Evolutionary conservation across 2,113 vertebrate genomes (phyloP).

Genomic region (Oryzias celebensis): DNA sequence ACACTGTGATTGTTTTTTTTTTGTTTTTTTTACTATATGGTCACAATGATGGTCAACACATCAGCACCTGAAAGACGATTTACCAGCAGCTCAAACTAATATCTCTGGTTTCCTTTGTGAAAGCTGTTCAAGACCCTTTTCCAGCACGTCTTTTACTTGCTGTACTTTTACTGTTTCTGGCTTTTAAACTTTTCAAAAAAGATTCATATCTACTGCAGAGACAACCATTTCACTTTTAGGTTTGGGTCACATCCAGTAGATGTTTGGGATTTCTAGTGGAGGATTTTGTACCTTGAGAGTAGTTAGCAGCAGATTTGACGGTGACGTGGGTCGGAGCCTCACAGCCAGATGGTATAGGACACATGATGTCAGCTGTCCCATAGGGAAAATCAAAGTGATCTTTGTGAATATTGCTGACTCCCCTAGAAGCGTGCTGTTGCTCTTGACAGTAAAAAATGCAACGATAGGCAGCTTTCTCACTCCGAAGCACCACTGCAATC

Average conservation of each 20-base stretch:
- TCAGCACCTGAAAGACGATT: no score
- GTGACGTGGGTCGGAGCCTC: slow-evolving; percentile 26
- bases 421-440: neutral
- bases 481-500: slow-evolving; percentile 38
- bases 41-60: no score
- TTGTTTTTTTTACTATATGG: no score
- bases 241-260: neutral
- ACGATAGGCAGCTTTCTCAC: slow-evolving; percentile 1
- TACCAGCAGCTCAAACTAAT: no score
- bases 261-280: no score
- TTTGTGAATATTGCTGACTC: slow-evolving; percentile 9
- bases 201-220: neutral
- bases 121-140: no score
- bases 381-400: slow-evolving; percentile 76
- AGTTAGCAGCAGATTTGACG: slow-evolving; percentile 2
- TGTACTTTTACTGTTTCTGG: neutral
- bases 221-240: no score
- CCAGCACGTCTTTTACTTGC: no score
- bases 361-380: slow-evolving; percentile 44
- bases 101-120: no score
- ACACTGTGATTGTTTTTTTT: no score
- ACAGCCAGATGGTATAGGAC: slow-evolving; percentile 14
- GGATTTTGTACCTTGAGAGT: neutral
- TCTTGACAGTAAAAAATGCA: slow-evolving; percentile 47
- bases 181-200: no score